Percentiles rank a stretch among this genome's conserved stretches.
phyloP scores from a whole-genome alignment of 2,797 vertebrate genomes.

The Ctenopoma kingsleyae region DNA sequence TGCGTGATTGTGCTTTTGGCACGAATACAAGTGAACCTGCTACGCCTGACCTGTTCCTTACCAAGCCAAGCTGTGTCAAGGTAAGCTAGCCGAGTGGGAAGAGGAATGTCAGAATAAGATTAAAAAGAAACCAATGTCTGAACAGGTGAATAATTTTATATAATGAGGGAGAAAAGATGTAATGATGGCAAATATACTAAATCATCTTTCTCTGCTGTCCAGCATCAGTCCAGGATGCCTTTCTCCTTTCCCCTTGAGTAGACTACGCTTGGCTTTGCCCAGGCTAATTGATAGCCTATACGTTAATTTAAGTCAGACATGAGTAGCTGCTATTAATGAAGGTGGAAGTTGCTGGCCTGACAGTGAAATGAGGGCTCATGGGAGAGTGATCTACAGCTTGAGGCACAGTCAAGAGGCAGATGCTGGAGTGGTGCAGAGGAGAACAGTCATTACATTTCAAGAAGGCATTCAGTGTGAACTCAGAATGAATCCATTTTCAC shows the following conservation, averaged over 20 bases:
- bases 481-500: conserved; percentile 62
- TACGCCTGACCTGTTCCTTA: conserved; percentile 13
- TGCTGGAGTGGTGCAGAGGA: conserved; percentile 46
- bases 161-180: conserved; percentile 28
- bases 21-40: conserved; percentile 13
- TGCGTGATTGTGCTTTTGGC: not conserved
- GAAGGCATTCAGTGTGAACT: conserved; percentile 60
- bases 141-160: conserved; percentile 29
- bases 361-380: conserved; percentile 73
- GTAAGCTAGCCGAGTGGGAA: not conserved
- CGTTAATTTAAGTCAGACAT: conserved; percentile 81
- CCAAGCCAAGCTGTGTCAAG: not conserved
- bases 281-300: conserved; percentile 81
- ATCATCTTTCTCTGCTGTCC: conserved; percentile 47
- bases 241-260: conserved; percentile 59
- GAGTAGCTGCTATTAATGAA: conserved; percentile 84
- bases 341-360: conserved; percentile 72
- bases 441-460: conserved; percentile 58
- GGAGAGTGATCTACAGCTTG: conserved; percentile 70
- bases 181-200: conserved; percentile 19
- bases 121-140: not conserved
- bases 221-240: conserved; percentile 49
- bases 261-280: conserved; percentile 52
- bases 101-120: conserved; percentile 30
- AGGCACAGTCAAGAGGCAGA: conserved; percentile 53